phyloP scores from a whole-genome alignment of 2,888 invertebrate species.

The Julus scanicus region DNA sequence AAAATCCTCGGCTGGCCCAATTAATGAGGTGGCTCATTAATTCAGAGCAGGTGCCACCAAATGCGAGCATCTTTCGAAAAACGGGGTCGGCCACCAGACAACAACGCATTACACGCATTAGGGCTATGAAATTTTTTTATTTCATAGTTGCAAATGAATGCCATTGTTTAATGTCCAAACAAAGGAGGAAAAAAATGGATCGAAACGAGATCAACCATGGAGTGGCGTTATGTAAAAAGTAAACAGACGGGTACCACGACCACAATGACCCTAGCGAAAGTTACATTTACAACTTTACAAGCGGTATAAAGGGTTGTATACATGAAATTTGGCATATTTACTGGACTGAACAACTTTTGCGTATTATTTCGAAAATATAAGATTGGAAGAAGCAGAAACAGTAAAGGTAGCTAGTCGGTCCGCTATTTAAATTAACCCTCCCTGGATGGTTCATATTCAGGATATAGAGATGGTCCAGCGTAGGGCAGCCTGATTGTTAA shows the following conservation, averaged over 20 bases:
- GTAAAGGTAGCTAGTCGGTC: no score
- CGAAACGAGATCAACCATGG: slow-evolving; percentile 25
- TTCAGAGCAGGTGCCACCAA: slow-evolving; percentile 7
- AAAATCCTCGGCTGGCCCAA: background rate
- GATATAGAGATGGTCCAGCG: no score
- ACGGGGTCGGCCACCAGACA: slow-evolving; percentile 18
- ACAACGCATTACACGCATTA: slow-evolving; percentile 23
- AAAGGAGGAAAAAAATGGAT: background rate
- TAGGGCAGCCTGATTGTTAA: no score
- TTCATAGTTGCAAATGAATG: slow-evolving; percentile 18
- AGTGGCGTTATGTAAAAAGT: background rate
- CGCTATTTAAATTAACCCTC: no score
- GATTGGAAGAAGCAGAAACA: no score
- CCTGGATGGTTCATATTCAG: no score
- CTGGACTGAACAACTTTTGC: no score
- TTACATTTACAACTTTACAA: slow-evolving; percentile 2
- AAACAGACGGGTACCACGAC: background rate
- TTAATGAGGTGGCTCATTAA: slow-evolving; percentile 39
- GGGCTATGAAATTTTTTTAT: background rate
- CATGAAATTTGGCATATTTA: background rate
- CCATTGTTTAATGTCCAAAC: slow-evolving; percentile 8
- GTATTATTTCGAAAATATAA: no score
- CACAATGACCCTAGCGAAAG: background rate
- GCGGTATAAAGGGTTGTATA: background rate
- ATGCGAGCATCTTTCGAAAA: slow-evolving; percentile 25